Base-by-base conservation (phyloP, 2,113 vertebrate species). In the Thamnophis sirtalis region DNA sequence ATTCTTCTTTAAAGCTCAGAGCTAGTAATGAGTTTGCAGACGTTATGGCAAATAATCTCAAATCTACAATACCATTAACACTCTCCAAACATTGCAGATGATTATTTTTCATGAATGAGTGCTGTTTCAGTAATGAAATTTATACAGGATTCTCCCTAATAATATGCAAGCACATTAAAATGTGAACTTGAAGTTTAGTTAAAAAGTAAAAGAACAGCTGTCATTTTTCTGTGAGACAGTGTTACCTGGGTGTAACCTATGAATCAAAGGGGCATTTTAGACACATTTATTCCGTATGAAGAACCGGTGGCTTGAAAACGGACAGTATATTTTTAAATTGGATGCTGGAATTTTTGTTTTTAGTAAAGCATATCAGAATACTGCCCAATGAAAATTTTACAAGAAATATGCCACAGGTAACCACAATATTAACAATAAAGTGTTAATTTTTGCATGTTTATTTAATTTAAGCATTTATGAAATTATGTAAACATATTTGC, bases 21-120 rank as follows among this genome's bases (percentile, higher is more conserved):
- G 48, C 28, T 89, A 48, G 54, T 89, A 92, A 92, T 92, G 87
- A 89, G 73, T 89, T 92, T 85, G 91, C 91, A 89, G 88, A 89
- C 85, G 73, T 87, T 51, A 58, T n/a, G 51, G 87, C 91, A 92
- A 89, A 92, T 92, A 92, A 92, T 92, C 88, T 89, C 73, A 84
- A 60, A 53, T 89, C 73, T 85, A 85, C 91, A 92, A 38, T 85
- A 84, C 73, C 54, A 85, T 89, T 92, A 89, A 85, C 60, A 88
- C 43, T 89, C 87, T 92, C 26, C 91, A 92, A 92, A 89, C 87
- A 92, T 53, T 85, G 73, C 28, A 92, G 73, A 85, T 89, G 84
- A 92, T 92, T 89, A 89, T 92, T 92, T 92, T 92, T 92, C 87
- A 89, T 92, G 73, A 89, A 92, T 89, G 54, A 89, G n/a, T 85